Conservation (phyloP, 92 coral and sea anemone genomes). For the Actinernus sp. region DNA sequence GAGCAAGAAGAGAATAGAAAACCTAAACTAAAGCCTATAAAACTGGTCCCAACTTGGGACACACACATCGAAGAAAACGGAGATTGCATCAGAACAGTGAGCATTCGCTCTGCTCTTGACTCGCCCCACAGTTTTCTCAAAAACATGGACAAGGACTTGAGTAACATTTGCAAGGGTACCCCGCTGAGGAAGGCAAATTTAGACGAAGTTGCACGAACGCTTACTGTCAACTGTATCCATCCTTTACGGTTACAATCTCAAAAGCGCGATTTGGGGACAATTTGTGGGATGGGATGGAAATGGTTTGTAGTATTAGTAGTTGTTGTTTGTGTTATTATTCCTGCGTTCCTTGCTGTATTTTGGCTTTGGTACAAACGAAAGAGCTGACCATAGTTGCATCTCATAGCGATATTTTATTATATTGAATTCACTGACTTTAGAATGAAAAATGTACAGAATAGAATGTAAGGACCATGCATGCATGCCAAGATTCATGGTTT, state of each 20-base stretch:
- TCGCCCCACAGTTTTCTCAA: constrained; percentile 88
- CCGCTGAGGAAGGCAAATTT: constrained; percentile 75
- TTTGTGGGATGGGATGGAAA: constrained; percentile 96
- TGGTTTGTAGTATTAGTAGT: constrained; percentile 70
- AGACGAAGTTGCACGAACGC: constrained; percentile 86
- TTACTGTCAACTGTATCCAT: constrained; percentile 93
- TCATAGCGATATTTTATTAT: too few species aligned
- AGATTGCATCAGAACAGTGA: constrained; percentile 78
- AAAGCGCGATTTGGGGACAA: constrained; percentile 80
- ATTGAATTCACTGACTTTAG: too few species aligned
- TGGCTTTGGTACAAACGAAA: constrained; percentile 38
- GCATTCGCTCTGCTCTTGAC: constrained; percentile 90
- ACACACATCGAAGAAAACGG: constrained; percentile 37
- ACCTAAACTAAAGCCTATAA: constrained; percentile 44
- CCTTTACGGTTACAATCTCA: constrained; percentile 75
- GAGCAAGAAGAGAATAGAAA: constrained; percentile 70
- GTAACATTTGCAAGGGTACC: constrained; percentile 88
- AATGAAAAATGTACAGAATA: too few species aligned
- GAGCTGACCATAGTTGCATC: too few species aligned
- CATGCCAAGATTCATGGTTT: too few species aligned
- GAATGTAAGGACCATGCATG: too few species aligned
- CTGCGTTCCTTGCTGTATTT: constrained; percentile 54
- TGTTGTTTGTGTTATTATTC: constrained; percentile 76
- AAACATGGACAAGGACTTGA: constrained; percentile 94
- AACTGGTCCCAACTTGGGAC: too few species aligned